Evolutionary conservation across 1,140 invertebrate genomes (phyloP).

Genomic region (Eriocheir sinensis): DNA sequence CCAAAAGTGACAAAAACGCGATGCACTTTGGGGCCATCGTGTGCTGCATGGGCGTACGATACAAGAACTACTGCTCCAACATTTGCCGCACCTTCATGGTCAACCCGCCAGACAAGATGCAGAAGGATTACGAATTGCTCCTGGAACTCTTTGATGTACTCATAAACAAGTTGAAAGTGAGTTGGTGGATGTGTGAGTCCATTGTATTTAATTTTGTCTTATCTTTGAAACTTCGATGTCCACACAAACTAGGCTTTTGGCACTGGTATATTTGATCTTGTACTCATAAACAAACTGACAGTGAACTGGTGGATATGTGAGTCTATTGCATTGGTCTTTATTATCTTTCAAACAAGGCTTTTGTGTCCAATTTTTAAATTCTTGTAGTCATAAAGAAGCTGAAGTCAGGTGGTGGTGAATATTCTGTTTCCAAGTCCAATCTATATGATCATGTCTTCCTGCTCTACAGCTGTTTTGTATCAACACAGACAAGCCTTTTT

Average conservation of each 20-base stretch:
- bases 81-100: conserved; percentile 98
- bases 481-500: too few species aligned
- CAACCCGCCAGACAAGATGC: conserved; percentile 91
- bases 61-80: conserved; percentile 99
- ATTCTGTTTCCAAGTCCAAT: too few species aligned
- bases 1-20: conserved; percentile 93
- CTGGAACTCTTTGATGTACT: conserved; percentile 91
- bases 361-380: too few species aligned
- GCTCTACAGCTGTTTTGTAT: too few species aligned
- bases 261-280: too few species aligned
- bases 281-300: background rate
- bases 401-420: background rate
- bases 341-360: too few species aligned
- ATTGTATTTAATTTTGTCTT: too few species aligned
- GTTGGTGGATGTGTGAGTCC: background rate
- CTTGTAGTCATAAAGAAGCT: background rate
- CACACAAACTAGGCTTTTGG: too few species aligned
- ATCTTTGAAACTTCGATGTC: too few species aligned
- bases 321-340: too few species aligned
- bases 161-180: background rate
- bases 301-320: background rate
- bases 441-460: too few species aligned
- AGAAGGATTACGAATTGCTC: conserved; percentile 97
- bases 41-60: conserved; percentile 95
- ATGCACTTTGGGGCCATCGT: conserved; percentile 98